Evolutionary conservation across 2,888 invertebrate genomes (phyloP), one percentile per base, ranked within the genome.

Genomic region (Drosophila incognita): DNA sequence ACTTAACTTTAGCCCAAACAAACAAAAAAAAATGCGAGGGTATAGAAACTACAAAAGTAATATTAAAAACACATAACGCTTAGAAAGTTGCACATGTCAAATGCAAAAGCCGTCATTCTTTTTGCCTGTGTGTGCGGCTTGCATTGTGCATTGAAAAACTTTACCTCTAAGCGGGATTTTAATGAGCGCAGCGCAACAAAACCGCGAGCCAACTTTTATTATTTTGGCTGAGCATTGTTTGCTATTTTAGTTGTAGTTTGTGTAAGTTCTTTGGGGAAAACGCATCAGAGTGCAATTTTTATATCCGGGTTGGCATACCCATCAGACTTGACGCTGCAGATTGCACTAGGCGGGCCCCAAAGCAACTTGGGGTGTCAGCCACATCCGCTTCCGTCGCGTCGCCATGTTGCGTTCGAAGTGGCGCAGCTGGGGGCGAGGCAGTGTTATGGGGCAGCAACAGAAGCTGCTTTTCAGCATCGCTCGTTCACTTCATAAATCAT

Each of bases 231-330:
- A 56, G 64, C 71, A 81, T 82, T 89, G 83, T 89, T 82, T 79
- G 58, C 67, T 58, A 51, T 76, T 81, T 83, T 66, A 74, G 70
- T 66, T 74, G 53, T 70, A 65, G 38, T 51, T 46, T 48, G 56
- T 33, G 60, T n/a, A 49, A 46, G 53, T 13, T 42, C 56, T 49
- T 57, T 79, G 53, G 18, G 48, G 42, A 35, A 49, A 77, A 80
- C 70, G 89, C 90, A 90, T 90, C 78, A 83, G 83, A 90, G 89
- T 90, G 90, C 87, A 90, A 78, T 88, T 88, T 88, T 80, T 76
- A 78, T 88, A 86, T 81, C 83, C 90, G 79, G 77, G 72, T 81
- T 78, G 75, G 69, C 87, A 51, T 42, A 53, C 54, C 64, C 62
- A 68, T 73, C 74, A 83, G 29, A 75, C 48, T 57, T 75, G 69